Evolutionary conservation across 2,113 vertebrate species (phyloP), one percentile per base, ranked within the genome.

Genomic region (Catharus fuscescens): DNA sequence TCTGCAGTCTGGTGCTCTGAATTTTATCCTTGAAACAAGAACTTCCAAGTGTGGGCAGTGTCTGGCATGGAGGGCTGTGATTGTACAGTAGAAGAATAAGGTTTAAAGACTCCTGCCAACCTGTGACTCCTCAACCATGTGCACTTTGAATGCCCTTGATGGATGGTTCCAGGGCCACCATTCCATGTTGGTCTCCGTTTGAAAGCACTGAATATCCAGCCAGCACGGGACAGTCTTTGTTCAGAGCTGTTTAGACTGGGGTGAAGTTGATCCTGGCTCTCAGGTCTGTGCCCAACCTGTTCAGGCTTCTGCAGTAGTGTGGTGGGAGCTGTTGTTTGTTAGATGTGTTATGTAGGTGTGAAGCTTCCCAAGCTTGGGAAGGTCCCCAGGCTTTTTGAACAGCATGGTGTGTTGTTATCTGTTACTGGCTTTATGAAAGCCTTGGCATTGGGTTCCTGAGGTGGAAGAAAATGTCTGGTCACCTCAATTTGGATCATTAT

Each of bases 401-500:
- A 44, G 10, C 62, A 4, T 45, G 9, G 9, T 34, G 42, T 57
- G 23, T 71, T 89, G 48, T 66, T 88, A 7, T 77, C 74, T 93
- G 14, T 42, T 73, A 59, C 48, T 60, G 19, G 23, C 59, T 45
- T 92, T 72, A 19, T n/a, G 50, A 80, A 88, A 42, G 26, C 66
- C 48, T 83, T 90, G 57, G 14, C 78, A 12, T 24, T 70, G 59
- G 10, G 38, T 86, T 92, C 25, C 32, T 72, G 60, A 86, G 56
- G 29, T 88, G 80, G 76, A 62, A 95, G 62, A 93, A 70, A 73
- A 73, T 59, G 60, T 53, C 47, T 93, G 62, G 59, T 57, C 45
- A 85, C 81, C 79, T 81, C 74, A 93, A 3, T 36, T 24, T 85
- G 50, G 62, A 93, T 95, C 23, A 3, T 94, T 94, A 86, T 92